Conservation (phyloP, 2,113 vertebrate species). For the Anguilla rostrata region DNA sequence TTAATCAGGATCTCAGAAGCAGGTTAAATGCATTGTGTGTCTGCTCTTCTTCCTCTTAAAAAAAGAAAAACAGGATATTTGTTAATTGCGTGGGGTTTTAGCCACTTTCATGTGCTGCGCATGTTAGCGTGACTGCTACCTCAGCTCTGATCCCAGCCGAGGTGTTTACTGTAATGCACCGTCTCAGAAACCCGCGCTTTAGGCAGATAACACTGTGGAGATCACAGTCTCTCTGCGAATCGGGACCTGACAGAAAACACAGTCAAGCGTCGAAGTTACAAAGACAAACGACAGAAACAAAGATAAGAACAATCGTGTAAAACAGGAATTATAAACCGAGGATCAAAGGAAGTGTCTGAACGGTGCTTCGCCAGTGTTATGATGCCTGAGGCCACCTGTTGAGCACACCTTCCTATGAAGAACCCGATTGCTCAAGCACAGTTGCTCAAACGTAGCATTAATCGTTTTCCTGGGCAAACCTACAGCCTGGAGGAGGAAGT, state of each 20-base stretch:
- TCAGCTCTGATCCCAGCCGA: not conserved
- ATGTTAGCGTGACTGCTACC: not conserved
- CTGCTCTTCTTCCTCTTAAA: not conserved
- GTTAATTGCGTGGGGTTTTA: not conserved
- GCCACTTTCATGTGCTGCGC: not conserved
- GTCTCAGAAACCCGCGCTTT: not conserved
- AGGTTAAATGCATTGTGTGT: slow-evolving; percentile 10
- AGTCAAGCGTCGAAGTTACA: not conserved
- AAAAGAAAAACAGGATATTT: not conserved
- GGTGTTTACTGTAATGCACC: not conserved
- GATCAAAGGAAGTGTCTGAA: no score
- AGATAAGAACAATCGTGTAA: no score
- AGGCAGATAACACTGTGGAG: not conserved
- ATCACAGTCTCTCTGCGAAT: not conserved
- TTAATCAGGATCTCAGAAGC: slow-evolving; percentile 7
- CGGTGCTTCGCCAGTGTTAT: no score
- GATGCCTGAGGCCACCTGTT: no score
- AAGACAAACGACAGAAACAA: no score
- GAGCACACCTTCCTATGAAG: no score
- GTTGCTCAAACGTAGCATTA: no score
- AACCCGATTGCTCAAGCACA: no score
- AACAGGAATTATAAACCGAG: no score
- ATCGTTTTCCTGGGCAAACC: no score
- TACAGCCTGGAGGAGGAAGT: no score
- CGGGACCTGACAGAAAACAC: not conserved